Base-by-base conservation (phyloP, 2,888 invertebrate genomes). In the Teleogryllus oceanicus region DNA sequence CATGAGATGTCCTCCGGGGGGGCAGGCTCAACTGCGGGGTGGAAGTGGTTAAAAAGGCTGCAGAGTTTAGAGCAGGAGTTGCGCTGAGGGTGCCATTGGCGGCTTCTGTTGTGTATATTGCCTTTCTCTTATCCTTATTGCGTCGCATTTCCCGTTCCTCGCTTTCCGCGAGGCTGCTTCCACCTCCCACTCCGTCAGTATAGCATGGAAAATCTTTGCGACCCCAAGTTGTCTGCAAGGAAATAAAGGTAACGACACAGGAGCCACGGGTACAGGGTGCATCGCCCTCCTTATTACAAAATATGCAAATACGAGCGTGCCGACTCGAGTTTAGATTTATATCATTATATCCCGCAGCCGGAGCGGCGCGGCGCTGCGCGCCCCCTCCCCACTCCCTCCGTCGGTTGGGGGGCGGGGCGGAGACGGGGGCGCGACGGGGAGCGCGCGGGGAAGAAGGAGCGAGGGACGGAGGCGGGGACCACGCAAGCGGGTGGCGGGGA, bases 281-380 rank as follows among this genome's bases (percentile, higher is more conserved):
- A 62, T 62, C 62, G 62, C 62, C 62, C 62, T 81, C 37, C 81
- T 81, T 81, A 81, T 81, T 81, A 78, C 81, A 80, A 80, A 81
- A 81, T 80, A 81, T 81, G 79, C 78, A 79, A 81, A 81, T 81
- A 79, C 37, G 77, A 49, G 77, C 24, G 77, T 77, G 24, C 24
- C 49, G 49, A 49, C 77, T 77, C 77, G 37, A 77, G 37, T 49
- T 77, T 49, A 24, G 49, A 49, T 49, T 37, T 24, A 37, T 37
- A 77, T 49, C 77, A 77, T 77, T 37, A 49, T 74, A 77, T 77
- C 79, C 50, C 13, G 62, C 62, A 62, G 62, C 62, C 62, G 13
- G 62, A n/a, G 62, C n/a, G 62, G 62, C 13, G 62, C 13, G 16
- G 16, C 62, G 62, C 62, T 2, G 62, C n/a, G 62, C 62, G 62